Evolutionary conservation across 2,797 vertebrate species (phyloP).

Genomic region (Alca torda): DNA sequence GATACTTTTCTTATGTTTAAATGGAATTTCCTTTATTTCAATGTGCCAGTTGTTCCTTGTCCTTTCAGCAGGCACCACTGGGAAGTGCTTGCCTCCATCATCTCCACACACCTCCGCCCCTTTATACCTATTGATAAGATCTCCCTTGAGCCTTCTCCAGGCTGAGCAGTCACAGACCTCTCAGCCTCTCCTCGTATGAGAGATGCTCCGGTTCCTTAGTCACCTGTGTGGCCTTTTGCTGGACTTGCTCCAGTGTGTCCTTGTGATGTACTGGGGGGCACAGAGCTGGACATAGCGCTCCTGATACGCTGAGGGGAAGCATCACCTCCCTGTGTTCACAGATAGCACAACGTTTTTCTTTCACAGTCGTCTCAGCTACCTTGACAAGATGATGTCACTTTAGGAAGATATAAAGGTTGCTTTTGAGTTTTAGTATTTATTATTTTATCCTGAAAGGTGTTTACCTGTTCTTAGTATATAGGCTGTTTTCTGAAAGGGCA

Average conservation of each 20-base stretch:
- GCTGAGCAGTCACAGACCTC: background rate
- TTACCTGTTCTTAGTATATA: background rate
- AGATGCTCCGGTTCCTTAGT: background rate
- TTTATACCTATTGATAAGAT: too few species aligned
- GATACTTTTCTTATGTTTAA: background rate
- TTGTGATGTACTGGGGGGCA: background rate
- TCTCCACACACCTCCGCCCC: fast-evolving
- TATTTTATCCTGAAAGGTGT: background rate
- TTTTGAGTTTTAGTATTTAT: background rate
- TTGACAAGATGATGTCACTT: background rate
- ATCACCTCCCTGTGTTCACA: background rate
- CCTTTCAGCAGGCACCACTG: background rate
- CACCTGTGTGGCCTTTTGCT: background rate
- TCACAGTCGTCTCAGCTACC: background rate
- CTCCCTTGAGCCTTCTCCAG: background rate
- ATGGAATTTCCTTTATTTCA: background rate
- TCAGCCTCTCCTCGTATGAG: background rate
- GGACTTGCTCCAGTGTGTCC: background rate
- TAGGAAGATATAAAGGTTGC: background rate
- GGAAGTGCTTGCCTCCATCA: background rate
- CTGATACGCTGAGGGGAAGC: background rate
- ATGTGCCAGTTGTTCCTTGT: background rate
- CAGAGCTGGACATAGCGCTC: background rate
- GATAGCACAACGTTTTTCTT: background rate
- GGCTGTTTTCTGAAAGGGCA: background rate